phyloP scores from a whole-genome alignment of 2,113 vertebrate species.

The Beaufortia kweichowensis region DNA sequence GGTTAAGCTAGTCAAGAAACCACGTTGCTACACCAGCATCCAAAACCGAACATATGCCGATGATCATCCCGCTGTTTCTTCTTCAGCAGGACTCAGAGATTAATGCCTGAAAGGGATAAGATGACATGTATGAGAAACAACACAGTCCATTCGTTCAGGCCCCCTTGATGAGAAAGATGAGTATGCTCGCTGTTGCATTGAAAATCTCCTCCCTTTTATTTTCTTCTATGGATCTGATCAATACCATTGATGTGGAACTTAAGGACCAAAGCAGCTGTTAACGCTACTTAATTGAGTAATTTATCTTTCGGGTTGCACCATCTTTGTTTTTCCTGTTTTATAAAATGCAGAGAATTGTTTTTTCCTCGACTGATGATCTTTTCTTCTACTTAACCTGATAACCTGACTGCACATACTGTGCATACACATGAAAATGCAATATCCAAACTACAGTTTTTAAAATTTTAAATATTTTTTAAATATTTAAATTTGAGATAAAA shows the following conservation, averaged over 20 bases:
- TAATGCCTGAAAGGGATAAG: conserved; percentile 66
- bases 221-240: conserved; percentile 44
- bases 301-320: conserved; percentile 50
- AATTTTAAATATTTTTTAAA: too few relatives aligned
- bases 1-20: background rate
- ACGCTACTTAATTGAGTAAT: conserved; percentile 60
- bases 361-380: background rate
- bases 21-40: background rate
- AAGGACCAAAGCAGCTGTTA: conserved; percentile 49
- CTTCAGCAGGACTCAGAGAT: conserved; percentile 56
- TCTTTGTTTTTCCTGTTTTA: conserved; percentile 54
- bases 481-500: too few relatives aligned
- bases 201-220: conserved; percentile 39
- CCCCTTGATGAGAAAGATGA: conserved; percentile 37
- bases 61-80: background rate
- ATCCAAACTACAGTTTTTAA: too few relatives aligned
- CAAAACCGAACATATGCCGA: background rate
- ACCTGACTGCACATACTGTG: too few relatives aligned
- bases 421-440: too few relatives aligned
- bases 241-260: conserved; percentile 55
- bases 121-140: conserved; percentile 73
- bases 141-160: conserved; percentile 44
- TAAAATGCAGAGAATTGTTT: conserved; percentile 37
- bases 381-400: conserved; percentile 49
- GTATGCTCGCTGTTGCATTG: conserved; percentile 13